A percentile compares a stretch with the other conserved stretches of the same genome.
phyloP scores from a whole-genome alignment of 2,888 invertebrate species.

The Trichopoda pennipes region DNA sequence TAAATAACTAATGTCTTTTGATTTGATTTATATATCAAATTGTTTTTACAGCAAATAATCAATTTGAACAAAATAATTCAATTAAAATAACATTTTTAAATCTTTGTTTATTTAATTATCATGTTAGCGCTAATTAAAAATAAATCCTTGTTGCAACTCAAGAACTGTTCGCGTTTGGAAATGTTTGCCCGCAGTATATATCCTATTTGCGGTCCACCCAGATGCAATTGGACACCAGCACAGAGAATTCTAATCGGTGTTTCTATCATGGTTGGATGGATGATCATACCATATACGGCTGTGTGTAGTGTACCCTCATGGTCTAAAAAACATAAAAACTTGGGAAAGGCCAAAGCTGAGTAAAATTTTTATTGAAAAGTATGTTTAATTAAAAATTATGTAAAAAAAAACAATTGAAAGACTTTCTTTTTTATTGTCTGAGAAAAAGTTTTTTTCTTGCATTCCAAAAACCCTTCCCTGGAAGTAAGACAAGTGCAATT shows the following conservation, averaged over 20 bases:
- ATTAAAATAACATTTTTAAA: neutral
- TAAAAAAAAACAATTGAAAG: neutral
- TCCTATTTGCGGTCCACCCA: constrained; percentile 73
- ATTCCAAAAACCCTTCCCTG: constrained; percentile 34
- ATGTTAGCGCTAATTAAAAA: constrained; percentile 31
- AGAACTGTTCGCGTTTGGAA: constrained; percentile 7
- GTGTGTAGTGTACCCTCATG: constrained; percentile 71
- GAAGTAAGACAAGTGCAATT: constrained; percentile 34
- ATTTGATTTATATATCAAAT: neutral
- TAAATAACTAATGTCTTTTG: too few species aligned
- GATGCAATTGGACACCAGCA: constrained; percentile 69
- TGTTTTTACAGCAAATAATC: neutral
- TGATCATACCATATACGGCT: constrained; percentile 73
- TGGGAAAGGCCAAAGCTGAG: constrained; percentile 27
- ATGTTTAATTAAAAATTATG: neutral
- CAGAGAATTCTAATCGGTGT: constrained; percentile 69
- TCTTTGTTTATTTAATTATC: neutral
- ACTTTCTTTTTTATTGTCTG: neutral
- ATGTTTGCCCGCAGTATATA: constrained; percentile 29
- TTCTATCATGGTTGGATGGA: constrained; percentile 69
- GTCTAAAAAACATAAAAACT: constrained; percentile 67
- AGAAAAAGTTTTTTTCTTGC: neutral
- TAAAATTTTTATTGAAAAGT: constrained; percentile 1
- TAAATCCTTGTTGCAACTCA: constrained; percentile 27
- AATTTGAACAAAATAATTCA: neutral